Percentiles rank a stretch among this genome's conserved stretches.
Evolutionary conservation across 1,140 invertebrate genomes (phyloP).

Genomic region (Antheraea mylitta): DNA sequence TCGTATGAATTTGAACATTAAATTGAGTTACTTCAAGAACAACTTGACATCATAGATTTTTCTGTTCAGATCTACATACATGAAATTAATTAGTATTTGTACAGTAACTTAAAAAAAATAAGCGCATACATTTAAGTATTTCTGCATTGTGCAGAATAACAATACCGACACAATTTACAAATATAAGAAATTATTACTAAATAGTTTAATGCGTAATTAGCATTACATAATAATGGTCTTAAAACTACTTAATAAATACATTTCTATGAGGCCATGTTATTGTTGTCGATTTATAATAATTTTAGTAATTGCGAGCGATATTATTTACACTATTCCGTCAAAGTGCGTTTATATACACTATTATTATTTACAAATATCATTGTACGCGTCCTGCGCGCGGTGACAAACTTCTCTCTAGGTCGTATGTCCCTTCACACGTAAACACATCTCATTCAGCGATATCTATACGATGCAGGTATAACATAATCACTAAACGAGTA

Average conservation of each 20-base stretch:
- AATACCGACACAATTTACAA: slow-evolving; percentile 78
- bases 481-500: slow-evolving; percentile 86
- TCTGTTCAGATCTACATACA: slow-evolving; percentile 48
- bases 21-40: slow-evolving; percentile 7
- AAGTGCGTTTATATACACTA: slow-evolving; percentile 18
- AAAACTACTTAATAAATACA: slow-evolving; percentile 73
- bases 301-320: slow-evolving; percentile 40
- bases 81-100: slow-evolving; percentile 47
- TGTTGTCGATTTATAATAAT: slow-evolving; percentile 34
- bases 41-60: not conserved
- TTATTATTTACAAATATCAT: slow-evolving; percentile 46
- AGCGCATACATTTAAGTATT: slow-evolving; percentile 78
- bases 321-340: slow-evolving; percentile 36
- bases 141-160: slow-evolving; percentile 79
- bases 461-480: slow-evolving; percentile 80
- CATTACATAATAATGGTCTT: slow-evolving; percentile 47
- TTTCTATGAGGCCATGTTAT: slow-evolving; percentile 39
- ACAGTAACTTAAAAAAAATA: slow-evolving; percentile 71
- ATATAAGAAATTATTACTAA: slow-evolving; percentile 58
- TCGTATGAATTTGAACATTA: slow-evolving; percentile 13
- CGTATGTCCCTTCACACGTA: not conserved
- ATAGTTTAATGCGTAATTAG: slow-evolving; percentile 55
- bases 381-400: slow-evolving; percentile 65
- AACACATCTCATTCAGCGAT: slow-evolving; percentile 37
- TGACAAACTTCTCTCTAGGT: slow-evolving; percentile 20